phyloP scores from a whole-genome alignment of 2,888 invertebrate genomes.

The Tachina fera region DNA sequence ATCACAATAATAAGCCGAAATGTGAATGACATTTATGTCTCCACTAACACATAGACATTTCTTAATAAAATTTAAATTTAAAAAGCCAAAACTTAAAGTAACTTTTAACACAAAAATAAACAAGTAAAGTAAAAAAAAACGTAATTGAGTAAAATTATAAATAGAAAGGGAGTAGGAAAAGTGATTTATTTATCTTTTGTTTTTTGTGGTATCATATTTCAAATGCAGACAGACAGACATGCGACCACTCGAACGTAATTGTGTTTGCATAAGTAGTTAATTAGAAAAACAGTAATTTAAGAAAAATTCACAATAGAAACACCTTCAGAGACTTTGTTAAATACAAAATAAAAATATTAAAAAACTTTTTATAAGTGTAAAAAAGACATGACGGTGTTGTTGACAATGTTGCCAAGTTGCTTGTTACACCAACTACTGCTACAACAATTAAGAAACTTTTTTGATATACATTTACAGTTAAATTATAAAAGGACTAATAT shows the following conservation, averaged over 20 bases:
- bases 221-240: not conserved
- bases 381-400: conserved; percentile 64
- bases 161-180: conserved; percentile 39
- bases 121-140: not conserved
- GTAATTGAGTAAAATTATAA: conserved; percentile 1
- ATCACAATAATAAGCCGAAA: conserved; percentile 64
- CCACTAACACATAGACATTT: conserved; percentile 37
- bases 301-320: not conserved
- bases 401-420: conserved; percentile 69
- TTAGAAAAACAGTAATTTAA: not conserved
- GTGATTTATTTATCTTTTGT: conserved; percentile 13
- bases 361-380: conserved; percentile 10
- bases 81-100: conserved; percentile 50
- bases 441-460: conserved; percentile 74
- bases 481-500: conserved; percentile 78
- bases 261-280: not conserved
- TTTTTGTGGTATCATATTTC: not conserved
- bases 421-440: conserved; percentile 61
- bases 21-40: conserved; percentile 65
- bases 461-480: conserved; percentile 79
- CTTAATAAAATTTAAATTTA: conserved; percentile 45
- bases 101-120: not conserved
- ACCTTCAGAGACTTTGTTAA: conserved; percentile 26
- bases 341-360: conserved; percentile 51
- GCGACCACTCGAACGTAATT: conserved; percentile 8